These are phyloP conservation scores for Harlomillsia oculata DNA, from an alignment of 1,140 invertebrate genomes.

Conservation along the genomic window DNA sequence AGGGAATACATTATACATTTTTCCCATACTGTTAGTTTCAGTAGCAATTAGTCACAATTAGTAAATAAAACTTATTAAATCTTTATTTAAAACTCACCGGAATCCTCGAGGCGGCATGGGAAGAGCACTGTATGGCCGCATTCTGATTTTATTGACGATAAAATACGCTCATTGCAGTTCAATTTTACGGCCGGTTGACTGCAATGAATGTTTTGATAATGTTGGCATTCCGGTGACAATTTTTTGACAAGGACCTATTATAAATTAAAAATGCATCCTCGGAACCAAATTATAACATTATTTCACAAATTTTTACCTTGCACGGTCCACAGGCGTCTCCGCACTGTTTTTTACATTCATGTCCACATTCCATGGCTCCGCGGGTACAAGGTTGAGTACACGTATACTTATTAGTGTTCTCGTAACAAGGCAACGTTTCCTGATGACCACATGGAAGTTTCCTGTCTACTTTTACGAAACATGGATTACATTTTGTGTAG, in stretches of 20 bases:
- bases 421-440: constrained; percentile 5
- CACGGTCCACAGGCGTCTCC: constrained; percentile 29
- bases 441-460: constrained; percentile 18
- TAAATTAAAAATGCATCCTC: not conserved
- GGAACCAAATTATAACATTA: not conserved
- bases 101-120: constrained; percentile 16
- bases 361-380: constrained; percentile 16
- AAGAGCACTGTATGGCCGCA: constrained; percentile 25
- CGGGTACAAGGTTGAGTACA: constrained; percentile 18
- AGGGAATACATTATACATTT: not conserved
- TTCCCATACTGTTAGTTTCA: not conserved
- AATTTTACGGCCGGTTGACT: constrained; percentile 1
- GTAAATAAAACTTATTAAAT: not conserved
- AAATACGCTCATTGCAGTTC: constrained; percentile 20
- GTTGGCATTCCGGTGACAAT: constrained; percentile 13
- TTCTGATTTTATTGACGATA: not conserved
- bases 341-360: constrained; percentile 28
- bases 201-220: constrained; percentile 20
- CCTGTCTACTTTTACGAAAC: constrained; percentile 5
- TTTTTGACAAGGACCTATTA: constrained; percentile 15
- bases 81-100: not conserved
- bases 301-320: constrained; percentile 4
- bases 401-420: not conserved
- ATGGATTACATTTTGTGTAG: constrained; percentile 19
- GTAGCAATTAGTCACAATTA: not conserved